Percentiles rank a stretch among this genome's conserved stretches.
Evolutionary conservation across 2,888 invertebrate genomes (phyloP).

Genomic region (Abrostola tripartita): DNA sequence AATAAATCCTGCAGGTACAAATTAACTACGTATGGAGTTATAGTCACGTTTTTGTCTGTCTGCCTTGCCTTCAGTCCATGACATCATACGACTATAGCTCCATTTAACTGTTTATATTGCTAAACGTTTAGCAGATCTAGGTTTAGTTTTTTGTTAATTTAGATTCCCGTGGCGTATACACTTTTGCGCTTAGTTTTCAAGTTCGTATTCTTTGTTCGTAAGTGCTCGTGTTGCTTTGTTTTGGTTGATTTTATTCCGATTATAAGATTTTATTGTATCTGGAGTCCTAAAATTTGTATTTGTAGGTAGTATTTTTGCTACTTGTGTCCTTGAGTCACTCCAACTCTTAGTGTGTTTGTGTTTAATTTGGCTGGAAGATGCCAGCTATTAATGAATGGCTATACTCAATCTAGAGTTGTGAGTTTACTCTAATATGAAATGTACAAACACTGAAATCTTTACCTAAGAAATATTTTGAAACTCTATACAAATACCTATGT

Average conservation of each 20-base stretch:
- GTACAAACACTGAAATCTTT: background rate
- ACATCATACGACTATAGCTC: conserved; percentile 61
- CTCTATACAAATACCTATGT: background rate
- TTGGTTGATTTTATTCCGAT: conserved; percentile 5
- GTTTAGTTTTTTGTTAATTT: conserved; percentile 52
- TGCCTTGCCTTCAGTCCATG: conserved; percentile 61
- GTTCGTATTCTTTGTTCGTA: conserved; percentile 13
- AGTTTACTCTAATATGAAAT: background rate
- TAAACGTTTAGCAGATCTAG: conserved; percentile 53
- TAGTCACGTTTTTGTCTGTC: conserved; percentile 64
- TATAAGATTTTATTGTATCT: conserved; percentile 1
- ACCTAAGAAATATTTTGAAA: background rate
- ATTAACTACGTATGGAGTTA: conserved; percentile 38
- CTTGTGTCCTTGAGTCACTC: conserved; percentile 5
- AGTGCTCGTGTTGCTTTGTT: conserved; percentile 1
- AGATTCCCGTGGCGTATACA: conserved; percentile 28
- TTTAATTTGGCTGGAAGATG: background rate
- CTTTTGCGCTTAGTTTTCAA: conserved; percentile 15
- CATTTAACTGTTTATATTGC: conserved; percentile 59
- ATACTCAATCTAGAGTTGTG: background rate
- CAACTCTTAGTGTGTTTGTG: conserved; percentile 3
- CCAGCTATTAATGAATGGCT: background rate
- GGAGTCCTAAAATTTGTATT: conserved; percentile 12
- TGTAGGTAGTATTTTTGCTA: conserved; percentile 10
- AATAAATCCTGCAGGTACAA: conserved; percentile 47